Conservation (phyloP, 2,797 vertebrate species). For the Hemibagrus guttatus region DNA sequence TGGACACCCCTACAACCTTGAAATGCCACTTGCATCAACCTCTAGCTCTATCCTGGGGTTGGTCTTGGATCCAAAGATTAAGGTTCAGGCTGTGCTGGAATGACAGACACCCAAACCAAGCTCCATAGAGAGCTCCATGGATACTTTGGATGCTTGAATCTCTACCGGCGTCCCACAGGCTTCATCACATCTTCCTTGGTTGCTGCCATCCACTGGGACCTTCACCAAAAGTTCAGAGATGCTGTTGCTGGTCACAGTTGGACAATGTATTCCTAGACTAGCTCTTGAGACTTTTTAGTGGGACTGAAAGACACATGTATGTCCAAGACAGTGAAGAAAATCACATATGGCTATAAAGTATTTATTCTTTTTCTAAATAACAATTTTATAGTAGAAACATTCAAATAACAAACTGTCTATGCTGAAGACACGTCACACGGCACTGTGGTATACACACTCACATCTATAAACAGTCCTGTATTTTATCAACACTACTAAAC, state of each 20-base stretch:
- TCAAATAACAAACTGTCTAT: not conserved
- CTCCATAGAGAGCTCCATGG: not conserved
- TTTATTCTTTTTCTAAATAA: not conserved
- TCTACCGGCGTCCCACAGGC: not conserved
- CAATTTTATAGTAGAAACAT: not conserved
- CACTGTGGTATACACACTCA: slow-evolving; percentile 18
- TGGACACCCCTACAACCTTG: not conserved
- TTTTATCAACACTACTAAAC: slow-evolving; percentile 42
- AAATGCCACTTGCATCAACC: not conserved
- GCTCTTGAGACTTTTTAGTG: not conserved
- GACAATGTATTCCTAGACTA: not conserved
- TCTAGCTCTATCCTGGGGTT: not conserved
- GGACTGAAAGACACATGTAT: not conserved
- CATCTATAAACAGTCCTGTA: slow-evolving; percentile 32
- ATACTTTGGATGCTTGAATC: not conserved
- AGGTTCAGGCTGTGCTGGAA: not conserved
- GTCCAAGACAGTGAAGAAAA: not conserved
- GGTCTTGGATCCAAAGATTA: not conserved
- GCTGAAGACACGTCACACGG: slow-evolving; percentile 20
- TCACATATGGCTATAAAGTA: not conserved
- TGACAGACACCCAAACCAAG: not conserved
- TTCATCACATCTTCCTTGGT: not conserved
- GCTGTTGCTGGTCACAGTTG: not conserved
- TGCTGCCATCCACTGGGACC: not conserved
- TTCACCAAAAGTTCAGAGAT: not conserved